phyloP scores from a whole-genome alignment of 2,888 invertebrate genomes.

The Conchocele bisecta region DNA sequence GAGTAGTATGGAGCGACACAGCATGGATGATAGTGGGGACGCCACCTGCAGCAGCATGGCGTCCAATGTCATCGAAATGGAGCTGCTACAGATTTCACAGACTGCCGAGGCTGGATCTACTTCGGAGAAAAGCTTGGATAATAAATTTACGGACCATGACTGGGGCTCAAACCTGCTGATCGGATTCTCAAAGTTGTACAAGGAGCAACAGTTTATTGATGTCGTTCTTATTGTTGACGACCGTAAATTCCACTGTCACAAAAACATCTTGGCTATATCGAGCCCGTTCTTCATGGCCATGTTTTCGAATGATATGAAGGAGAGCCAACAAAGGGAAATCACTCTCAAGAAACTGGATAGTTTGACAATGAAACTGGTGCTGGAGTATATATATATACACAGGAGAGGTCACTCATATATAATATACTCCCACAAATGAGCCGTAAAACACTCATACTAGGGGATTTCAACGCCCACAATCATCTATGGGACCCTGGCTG shows the following conservation, averaged over 20 bases:
- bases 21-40: slow-evolving; percentile 4
- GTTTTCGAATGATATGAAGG: slow-evolving; percentile 78
- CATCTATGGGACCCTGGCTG: no score
- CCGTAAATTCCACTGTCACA: slow-evolving; percentile 78
- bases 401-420: no score
- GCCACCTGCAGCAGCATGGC: slow-evolving; percentile 23
- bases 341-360: slow-evolving; percentile 77
- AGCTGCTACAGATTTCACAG: slow-evolving; percentile 52
- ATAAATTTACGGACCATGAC: slow-evolving; percentile 71
- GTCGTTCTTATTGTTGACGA: slow-evolving; percentile 73
- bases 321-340: slow-evolving; percentile 75
- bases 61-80: slow-evolving; percentile 41
- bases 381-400: slow-evolving; percentile 81
- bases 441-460: no score
- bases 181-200: slow-evolving; percentile 77
- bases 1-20: no score
- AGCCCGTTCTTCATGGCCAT: slow-evolving; percentile 82
- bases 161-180: slow-evolving; percentile 69
- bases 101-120: slow-evolving; percentile 69
- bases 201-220: slow-evolving; percentile 79
- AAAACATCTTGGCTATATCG: slow-evolving; percentile 79
- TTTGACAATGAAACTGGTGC: slow-evolving; percentile 74
- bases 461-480: no score
- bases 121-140: slow-evolving; percentile 54
- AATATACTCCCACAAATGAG: no score